Conservation (phyloP, 2,113 vertebrate species). For the Stegostoma tigrinum region DNA sequence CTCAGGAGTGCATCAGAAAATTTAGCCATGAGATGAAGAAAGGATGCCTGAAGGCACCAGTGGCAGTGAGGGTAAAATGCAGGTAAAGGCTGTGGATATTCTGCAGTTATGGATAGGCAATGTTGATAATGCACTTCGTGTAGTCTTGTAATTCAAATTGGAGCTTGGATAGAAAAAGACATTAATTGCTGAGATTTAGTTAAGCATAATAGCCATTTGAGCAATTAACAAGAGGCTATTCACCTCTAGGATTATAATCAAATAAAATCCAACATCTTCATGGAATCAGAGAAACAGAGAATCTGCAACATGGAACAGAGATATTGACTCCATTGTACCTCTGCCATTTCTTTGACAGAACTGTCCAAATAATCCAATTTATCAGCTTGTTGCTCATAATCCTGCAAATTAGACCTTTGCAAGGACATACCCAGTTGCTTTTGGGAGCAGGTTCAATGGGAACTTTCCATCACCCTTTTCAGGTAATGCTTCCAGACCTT, state of each 20-base stretch:
- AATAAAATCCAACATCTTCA: background rate
- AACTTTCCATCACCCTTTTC: background rate
- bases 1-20: background rate
- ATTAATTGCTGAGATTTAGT: background rate
- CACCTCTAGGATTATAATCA: background rate
- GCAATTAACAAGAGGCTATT: background rate
- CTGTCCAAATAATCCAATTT: background rate
- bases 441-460: background rate
- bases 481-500: background rate
- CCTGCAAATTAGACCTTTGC: background rate
- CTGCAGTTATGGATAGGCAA: background rate
- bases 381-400: background rate
- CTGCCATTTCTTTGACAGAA: background rate
- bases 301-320: background rate
- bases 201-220: background rate
- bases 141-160: background rate
- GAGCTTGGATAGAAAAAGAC: background rate
- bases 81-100: background rate
- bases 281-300: background rate
- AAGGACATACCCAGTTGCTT: background rate
- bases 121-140: background rate
- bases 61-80: background rate
- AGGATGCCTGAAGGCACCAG: background rate
- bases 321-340: background rate
- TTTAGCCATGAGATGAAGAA: background rate